These are phyloP conservation scores for Drosophila robusta DNA, from an alignment of 2,888 invertebrate genomes.

Conservation along the genomic window DNA sequence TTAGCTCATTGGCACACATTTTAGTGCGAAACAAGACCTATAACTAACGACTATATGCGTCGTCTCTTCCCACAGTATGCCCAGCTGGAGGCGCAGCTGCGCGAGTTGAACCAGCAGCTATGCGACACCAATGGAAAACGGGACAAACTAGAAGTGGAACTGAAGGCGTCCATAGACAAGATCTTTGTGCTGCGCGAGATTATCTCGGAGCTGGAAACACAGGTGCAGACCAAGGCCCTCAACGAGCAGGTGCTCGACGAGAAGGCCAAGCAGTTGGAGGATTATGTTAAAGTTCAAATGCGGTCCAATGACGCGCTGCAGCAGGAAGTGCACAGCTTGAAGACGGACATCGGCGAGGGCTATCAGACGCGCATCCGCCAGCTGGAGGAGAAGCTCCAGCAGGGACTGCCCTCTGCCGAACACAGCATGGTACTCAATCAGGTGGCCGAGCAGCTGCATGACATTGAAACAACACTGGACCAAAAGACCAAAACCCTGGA, in stretches of 20 bases:
- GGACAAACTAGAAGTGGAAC: constrained; percentile 89
- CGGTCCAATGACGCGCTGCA: constrained; percentile 83
- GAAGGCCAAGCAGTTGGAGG: constrained; percentile 84
- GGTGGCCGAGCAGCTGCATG: constrained; percentile 86
- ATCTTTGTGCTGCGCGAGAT: constrained; percentile 91
- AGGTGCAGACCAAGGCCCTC: constrained; percentile 89
- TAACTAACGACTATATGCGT: background rate
- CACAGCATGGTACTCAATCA: constrained; percentile 86
- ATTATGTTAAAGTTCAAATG: constrained; percentile 80
- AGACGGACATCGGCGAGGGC: constrained; percentile 81
- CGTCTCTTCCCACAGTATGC: constrained; percentile 88
- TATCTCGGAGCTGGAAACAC: constrained; percentile 91
- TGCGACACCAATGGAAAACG: constrained; percentile 88
- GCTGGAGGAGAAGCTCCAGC: constrained; percentile 86
- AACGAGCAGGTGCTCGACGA: constrained; percentile 89
- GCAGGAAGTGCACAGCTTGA: constrained; percentile 82
- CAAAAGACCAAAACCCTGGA: constrained; percentile 91
- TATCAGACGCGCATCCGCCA: constrained; percentile 81
- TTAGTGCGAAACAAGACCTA: background rate
- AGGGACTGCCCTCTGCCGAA: constrained; percentile 85
- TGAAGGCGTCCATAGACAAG: constrained; percentile 91
- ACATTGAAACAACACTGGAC: constrained; percentile 89
- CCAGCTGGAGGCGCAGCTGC: constrained; percentile 90
- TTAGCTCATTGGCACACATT: constrained; percentile 4
- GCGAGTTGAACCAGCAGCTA: constrained; percentile 88